Evolutionary conservation across 1,140 invertebrate species (phyloP), one percentile per base, ranked within the genome.

Genomic region (Anastatus disparis): DNA sequence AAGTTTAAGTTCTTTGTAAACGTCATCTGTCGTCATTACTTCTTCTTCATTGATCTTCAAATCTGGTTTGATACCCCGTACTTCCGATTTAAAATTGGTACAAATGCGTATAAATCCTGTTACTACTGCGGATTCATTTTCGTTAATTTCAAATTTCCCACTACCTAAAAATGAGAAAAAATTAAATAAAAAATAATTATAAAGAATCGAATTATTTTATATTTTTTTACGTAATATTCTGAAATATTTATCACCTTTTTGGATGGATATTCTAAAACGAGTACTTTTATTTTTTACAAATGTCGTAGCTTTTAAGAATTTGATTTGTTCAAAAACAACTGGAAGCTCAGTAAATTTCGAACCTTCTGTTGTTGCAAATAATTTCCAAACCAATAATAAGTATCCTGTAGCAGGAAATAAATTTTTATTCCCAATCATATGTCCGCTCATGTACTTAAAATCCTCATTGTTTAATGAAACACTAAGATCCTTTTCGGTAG

Each of bases 1-100:
- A 0, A 98, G 87, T 76, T 91, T 88, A 0, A 98, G 83, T 82
- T 98, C 96, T 79, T 97, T 97, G 82, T 99, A 99, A 58, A 98
- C 90, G 79, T 98, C 96, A 62, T 90, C 90, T 0, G 85, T 86
- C 0, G 87, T 86, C 62, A 93, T 75, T 65, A 81, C 77, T 26
- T 81, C 78, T 12, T 79, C 73, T 7, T 77, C 71, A 1, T 78
- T 48, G 3, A 75, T 56, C 13, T 70, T 35, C 15, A 79, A 52
- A 78, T 77, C 87, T 12, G 7, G 8, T 22, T 8, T 8, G 3
- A n/a, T 2, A 29, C 48, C n/a, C 1, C 44, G 8, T 38, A 38
- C 64, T 77, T 83, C 83, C 50, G 69, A 48, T 0, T 71, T 74
- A 0, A 87, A 81, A 70, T 89, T 86, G 3, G 24, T 2, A 29